Evolutionary conservation across 2,797 vertebrate genomes (phyloP).

Genomic region (Coendou prehensilis): DNA sequence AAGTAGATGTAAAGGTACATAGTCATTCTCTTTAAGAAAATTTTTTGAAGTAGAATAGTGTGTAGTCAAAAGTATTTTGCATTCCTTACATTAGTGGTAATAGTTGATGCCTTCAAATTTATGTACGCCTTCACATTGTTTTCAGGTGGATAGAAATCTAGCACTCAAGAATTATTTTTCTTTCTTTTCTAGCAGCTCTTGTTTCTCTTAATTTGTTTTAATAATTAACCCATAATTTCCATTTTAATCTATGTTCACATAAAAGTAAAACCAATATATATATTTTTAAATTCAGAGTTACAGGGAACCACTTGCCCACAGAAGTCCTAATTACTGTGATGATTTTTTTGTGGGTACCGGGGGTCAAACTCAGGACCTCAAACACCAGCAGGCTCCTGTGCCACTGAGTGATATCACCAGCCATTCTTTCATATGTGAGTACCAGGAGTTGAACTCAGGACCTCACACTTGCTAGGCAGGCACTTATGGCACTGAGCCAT

Average conservation of each 20-base stretch:
- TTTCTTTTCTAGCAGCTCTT: not conserved
- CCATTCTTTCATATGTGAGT: too few relatives aligned
- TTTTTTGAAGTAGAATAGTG: not conserved
- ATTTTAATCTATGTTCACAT: slow-evolving; percentile 30
- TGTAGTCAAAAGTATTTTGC: slow-evolving; percentile 3
- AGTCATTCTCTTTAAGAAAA: not conserved
- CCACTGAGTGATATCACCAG: too few relatives aligned
- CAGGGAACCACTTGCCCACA: too few relatives aligned
- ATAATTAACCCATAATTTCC: not conserved
- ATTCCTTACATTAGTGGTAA: not conserved
- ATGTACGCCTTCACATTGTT: not conserved
- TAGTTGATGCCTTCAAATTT: not conserved
- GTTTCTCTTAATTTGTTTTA: slow-evolving; percentile 10
- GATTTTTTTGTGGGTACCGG: too few relatives aligned
- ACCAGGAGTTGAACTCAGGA: too few relatives aligned
- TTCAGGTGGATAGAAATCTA: not conserved
- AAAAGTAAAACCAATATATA: not conserved
- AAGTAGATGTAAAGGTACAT: not conserved
- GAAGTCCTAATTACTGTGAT: too few relatives aligned
- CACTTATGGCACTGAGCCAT: too few relatives aligned
- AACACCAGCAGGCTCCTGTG: too few relatives aligned
- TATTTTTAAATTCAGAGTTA: not conserved
- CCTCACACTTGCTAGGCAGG: too few relatives aligned
- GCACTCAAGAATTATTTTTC: not conserved
- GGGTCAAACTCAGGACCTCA: too few relatives aligned